A percentile compares a stretch with the other conserved stretches of the same genome.
phyloP scores from a whole-genome alignment of 2,797 vertebrate genomes.

The Poeciliopsis paucimaculata region DNA sequence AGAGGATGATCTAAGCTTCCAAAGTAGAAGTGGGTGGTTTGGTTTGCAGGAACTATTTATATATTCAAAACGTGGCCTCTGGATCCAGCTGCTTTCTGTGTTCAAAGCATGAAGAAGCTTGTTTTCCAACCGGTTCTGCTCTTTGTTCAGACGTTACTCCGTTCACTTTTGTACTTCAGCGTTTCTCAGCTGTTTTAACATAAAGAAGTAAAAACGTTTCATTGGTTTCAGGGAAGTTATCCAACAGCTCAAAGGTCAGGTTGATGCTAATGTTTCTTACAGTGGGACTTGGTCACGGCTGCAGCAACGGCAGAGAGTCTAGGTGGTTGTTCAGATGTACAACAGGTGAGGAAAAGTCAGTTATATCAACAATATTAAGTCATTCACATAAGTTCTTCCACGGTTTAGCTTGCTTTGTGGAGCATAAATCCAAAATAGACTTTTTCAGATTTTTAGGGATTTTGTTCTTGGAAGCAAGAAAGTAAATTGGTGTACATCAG shows the following conservation, averaged over 20 bases:
- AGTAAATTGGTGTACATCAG: no score
- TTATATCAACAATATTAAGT: background rate
- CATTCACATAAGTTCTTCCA: no score
- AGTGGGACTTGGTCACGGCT: background rate
- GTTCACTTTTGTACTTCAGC: background rate
- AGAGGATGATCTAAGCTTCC: background rate
- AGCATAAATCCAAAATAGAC: no score
- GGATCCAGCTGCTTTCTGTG: background rate
- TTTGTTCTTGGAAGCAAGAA: no score
- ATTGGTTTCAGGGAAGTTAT: background rate
- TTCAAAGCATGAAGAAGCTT: background rate
- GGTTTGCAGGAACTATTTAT: conserved; percentile 1
- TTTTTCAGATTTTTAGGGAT: no score
- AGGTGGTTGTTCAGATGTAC: background rate
- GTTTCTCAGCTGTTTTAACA: background rate
- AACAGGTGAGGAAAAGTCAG: background rate
- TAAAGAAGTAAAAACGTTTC: background rate
- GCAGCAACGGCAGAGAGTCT: background rate
- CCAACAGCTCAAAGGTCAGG: background rate
- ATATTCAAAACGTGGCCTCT: background rate
- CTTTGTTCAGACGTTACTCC: background rate
- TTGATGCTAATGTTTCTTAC: background rate
- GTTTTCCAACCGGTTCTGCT: background rate
- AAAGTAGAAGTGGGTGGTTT: background rate
- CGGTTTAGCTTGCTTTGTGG: no score